Evolutionary conservation across 1,140 invertebrate genomes (phyloP).

Genomic region (Leptestheria dahalacensis): DNA sequence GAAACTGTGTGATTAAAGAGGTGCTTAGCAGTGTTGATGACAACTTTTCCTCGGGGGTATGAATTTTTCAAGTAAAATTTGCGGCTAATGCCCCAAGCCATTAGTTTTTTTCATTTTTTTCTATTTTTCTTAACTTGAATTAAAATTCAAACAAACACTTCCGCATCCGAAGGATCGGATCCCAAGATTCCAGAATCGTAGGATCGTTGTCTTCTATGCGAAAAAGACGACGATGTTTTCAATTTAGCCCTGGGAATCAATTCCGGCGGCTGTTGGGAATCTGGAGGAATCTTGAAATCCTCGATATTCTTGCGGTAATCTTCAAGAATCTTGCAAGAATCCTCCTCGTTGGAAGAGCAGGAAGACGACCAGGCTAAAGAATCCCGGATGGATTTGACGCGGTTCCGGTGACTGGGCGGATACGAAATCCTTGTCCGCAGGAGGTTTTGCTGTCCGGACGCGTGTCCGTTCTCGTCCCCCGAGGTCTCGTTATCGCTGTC

Average conservation of each 20-base stretch:
- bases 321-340: not conserved
- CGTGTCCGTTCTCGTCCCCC: not conserved
- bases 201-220: conserved; percentile 8
- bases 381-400: not conserved
- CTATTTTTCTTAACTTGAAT: no score
- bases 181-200: conserved; percentile 14
- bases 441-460: not conserved
- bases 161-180: conserved; percentile 13
- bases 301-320: not conserved
- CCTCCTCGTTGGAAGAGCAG: conserved; percentile 7
- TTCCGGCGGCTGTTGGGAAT: not conserved
- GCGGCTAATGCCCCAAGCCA: no score
- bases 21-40: no score
- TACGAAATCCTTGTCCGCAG: conserved; percentile 13
- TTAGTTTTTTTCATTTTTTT: no score
- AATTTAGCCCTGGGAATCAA: not conserved
- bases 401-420: conserved; percentile 11
- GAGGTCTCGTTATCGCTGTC: not conserved
- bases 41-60: no score
- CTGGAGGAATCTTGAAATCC: conserved; percentile 1
- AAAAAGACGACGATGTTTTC: not conserved
- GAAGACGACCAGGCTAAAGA: conserved; percentile 7
- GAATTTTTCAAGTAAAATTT: no score
- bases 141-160: conserved; percentile 11
- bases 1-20: no score